These are phyloP conservation scores for Cygnus atratus DNA, from an alignment of 2,113 vertebrate species.

Conservation along the genomic window DNA sequence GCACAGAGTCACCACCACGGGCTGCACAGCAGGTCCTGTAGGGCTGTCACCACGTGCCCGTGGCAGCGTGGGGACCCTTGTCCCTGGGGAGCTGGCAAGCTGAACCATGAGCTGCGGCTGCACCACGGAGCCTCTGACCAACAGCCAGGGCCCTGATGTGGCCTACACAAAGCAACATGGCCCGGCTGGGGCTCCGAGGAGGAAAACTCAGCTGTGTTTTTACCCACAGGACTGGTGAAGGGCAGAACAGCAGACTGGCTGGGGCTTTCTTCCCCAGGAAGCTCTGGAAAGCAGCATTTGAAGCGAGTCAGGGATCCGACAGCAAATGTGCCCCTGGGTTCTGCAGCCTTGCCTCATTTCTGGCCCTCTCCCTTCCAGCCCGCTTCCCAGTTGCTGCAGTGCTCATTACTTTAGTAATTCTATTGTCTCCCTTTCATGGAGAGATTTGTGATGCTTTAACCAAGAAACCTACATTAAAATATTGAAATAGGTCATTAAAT, in stretches of 20 bases:
- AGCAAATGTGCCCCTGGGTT: accelerated
- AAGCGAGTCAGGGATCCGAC: not conserved
- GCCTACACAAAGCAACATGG: not conserved
- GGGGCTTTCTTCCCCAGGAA: not conserved
- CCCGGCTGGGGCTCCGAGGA: not conserved
- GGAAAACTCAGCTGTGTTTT: not conserved
- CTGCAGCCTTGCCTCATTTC: not conserved
- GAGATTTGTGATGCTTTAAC: constrained; percentile 64
- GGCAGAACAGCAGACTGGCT: not conserved
- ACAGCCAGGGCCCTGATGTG: not conserved
- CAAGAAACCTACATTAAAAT: constrained; percentile 61
- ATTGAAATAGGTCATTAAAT: constrained; percentile 67
- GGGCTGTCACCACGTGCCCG: not conserved
- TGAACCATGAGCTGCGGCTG: not conserved
- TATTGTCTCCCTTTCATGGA: not conserved
- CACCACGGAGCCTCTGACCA: not conserved
- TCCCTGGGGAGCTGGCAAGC: not conserved
- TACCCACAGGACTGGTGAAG: not conserved
- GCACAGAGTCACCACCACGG: not conserved
- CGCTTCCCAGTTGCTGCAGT: not conserved
- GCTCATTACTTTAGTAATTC: not conserved
- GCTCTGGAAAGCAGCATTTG: not conserved
- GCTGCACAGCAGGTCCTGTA: not conserved
- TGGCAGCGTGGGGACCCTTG: not conserved
- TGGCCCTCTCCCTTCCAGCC: not conserved